Conservation (phyloP, 2,797 vertebrate genomes). For the Chelon auratus region DNA sequence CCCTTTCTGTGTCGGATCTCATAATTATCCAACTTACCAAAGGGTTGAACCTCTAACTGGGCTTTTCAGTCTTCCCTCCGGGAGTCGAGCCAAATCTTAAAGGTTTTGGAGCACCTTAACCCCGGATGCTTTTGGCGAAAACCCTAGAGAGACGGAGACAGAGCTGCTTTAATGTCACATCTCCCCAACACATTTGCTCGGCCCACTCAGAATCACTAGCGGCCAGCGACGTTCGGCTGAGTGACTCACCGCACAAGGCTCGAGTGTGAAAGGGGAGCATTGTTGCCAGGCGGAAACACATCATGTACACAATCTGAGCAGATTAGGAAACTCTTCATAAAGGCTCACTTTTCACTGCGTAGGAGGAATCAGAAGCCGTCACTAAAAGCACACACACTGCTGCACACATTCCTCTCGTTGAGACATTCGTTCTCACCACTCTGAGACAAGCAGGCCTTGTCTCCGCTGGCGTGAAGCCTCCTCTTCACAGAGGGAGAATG, state of each 20-base stretch:
- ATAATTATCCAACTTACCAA: too few relatives aligned
- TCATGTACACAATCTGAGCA: conserved; percentile 25
- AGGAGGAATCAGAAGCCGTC: conserved; percentile 44
- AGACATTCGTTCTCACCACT: conserved; percentile 30
- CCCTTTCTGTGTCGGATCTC: too few relatives aligned
- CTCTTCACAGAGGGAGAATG: conserved; percentile 15
- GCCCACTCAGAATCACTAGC: too few relatives aligned
- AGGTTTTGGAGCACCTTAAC: too few relatives aligned
- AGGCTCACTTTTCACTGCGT: conserved; percentile 39
- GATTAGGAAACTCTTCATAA: conserved; percentile 36
- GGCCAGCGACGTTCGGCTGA: not conserved
- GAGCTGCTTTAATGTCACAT: too few relatives aligned
- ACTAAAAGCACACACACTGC: conserved; percentile 13
- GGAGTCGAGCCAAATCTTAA: too few relatives aligned
- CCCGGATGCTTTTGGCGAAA: too few relatives aligned
- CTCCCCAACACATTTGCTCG: too few relatives aligned
- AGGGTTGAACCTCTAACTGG: too few relatives aligned
- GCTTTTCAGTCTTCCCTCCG: too few relatives aligned
- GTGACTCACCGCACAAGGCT: conserved; percentile 33
- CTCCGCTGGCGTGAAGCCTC: not conserved
- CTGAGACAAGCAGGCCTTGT: conserved; percentile 22
- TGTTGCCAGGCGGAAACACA: conserved; percentile 49
- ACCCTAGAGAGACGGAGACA: too few relatives aligned
- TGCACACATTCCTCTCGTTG: conserved; percentile 11
- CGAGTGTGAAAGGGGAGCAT: conserved; percentile 45